Evolutionary conservation across 2,797 vertebrate genomes (phyloP), one percentile per base, ranked within the genome.

Genomic region (Paguma larvata): DNA sequence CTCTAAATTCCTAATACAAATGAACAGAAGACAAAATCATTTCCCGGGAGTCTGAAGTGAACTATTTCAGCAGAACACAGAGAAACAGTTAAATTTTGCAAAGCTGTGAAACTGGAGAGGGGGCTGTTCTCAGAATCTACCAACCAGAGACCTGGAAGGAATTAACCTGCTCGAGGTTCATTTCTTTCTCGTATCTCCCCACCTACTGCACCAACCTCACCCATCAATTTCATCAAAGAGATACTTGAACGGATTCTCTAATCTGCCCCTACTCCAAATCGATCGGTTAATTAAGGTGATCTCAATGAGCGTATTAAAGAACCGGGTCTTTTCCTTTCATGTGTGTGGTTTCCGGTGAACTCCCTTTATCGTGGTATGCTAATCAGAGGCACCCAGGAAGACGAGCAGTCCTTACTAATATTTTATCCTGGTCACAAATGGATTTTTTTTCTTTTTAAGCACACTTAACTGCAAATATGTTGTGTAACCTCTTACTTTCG

Each of bases 51-150:
- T 98, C 85, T 68, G 38, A 96, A 83, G 86, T 88, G 82, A 86
- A 94, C 65, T n/a, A 30, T 95, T 95, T 84, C 30, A 34, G 44
- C 0, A 14, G 85, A 95, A 68, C 79, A 85, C 27, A 95, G 89
- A 96, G 91, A 92, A 85, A 90, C 16, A 89, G 77, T 94, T 95
- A 93, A 78, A 94, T 94, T 80, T 91, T 96, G 84, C 77, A 92
- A 94, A 96, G 44, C 92, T 87, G n/a, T 94, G 97, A 83, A 92
- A 86, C 97, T 90, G 68, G 92, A 97, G 94, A 95, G 68, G 48
- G 59, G 82, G 73, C 56, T 38, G 62, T 82, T 72, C 87, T 97
- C 79, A 51, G 68, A 94, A 91, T 87, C 95, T 93, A 38, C 95
- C 94, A 96, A 79, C 80, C 89, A 79, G 89, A 86, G 86, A 73